Conservation (phyloP, 2,888 invertebrate genomes). For the Meiosimyza platycephala region DNA sequence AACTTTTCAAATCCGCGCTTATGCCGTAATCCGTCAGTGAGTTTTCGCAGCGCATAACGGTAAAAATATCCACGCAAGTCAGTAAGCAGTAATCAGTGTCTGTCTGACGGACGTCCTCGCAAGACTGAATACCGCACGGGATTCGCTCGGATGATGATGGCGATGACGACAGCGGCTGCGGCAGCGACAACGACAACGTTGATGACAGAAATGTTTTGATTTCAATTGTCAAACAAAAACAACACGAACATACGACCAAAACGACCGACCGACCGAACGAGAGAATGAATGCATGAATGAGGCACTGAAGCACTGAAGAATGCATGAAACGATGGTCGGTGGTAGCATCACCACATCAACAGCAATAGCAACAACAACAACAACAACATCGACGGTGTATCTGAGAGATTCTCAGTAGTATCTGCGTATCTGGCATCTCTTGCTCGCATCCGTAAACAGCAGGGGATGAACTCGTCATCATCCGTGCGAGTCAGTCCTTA, state of each 20-base stretch:
- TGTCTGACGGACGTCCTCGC: constrained; percentile 66
- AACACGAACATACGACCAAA: background rate
- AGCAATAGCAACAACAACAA: too few species aligned
- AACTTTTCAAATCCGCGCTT: background rate
- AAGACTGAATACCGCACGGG: constrained; percentile 57
- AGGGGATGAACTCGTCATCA: constrained; percentile 58
- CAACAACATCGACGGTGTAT: background rate
- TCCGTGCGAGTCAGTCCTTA: background rate
- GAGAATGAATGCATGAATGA: constrained; percentile 25
- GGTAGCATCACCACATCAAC: constrained; percentile 38
- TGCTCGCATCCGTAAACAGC: constrained; percentile 49
- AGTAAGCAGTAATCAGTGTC: constrained; percentile 49
- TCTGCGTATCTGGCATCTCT: constrained; percentile 41
- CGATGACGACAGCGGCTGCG: constrained; percentile 29
- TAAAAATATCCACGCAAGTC: constrained; percentile 11
- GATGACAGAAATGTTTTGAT: constrained; percentile 40
- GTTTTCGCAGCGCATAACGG: background rate
- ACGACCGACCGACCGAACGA: constrained; percentile 25
- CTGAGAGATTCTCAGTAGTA: constrained; percentile 25
- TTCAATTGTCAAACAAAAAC: constrained; percentile 56
- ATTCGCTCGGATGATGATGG: constrained; percentile 38
- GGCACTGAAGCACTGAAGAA: constrained; percentile 1
- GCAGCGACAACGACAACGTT: constrained; percentile 25
- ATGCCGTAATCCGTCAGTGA: constrained; percentile 4
- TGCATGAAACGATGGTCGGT: constrained; percentile 43